phyloP scores from a whole-genome alignment of 2,113 vertebrate genomes.

The Atherinomorus stipes region DNA sequence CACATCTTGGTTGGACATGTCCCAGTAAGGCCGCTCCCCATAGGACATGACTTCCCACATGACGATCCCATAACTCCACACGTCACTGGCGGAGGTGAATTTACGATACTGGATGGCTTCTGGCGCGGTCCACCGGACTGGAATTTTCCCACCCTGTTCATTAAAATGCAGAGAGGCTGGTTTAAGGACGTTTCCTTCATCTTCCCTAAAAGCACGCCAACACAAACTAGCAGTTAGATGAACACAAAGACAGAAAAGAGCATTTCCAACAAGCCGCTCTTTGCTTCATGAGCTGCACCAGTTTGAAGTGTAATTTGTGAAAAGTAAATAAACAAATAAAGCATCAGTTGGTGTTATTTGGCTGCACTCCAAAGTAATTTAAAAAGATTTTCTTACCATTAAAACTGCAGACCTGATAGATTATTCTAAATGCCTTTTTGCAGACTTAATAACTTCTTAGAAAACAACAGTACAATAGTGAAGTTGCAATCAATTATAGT shows the following conservation, averaged over 20 bases:
- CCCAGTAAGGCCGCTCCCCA: slow-evolving; percentile 97
- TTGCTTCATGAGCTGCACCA: not conserved
- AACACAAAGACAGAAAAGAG: not conserved
- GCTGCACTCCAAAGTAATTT: not conserved
- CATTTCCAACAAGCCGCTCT: no score
- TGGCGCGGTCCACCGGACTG: slow-evolving; percentile 97
- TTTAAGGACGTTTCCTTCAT: slow-evolving; percentile 69
- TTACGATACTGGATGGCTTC: slow-evolving; percentile 98
- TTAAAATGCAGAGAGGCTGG: slow-evolving; percentile 69
- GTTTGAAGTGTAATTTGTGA: not conserved
- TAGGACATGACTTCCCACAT: slow-evolving; percentile 99
- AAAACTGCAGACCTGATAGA: not conserved
- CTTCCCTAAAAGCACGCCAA: slow-evolving; percentile 56
- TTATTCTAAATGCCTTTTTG: not conserved
- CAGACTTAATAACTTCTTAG: not conserved
- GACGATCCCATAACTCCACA: slow-evolving; percentile 98
- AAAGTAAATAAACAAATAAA: no score
- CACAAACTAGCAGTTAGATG: not conserved
- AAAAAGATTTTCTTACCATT: not conserved
- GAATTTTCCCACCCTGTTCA: slow-evolving; percentile 95
- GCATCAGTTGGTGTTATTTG: not conserved
- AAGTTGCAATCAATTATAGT: not conserved
- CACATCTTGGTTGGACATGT: slow-evolving; percentile 99
- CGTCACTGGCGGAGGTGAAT: slow-evolving; percentile 97
- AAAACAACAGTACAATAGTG: not conserved